phyloP scores from a whole-genome alignment of 2,888 invertebrate genomes.

The Mayetiola destructor region DNA sequence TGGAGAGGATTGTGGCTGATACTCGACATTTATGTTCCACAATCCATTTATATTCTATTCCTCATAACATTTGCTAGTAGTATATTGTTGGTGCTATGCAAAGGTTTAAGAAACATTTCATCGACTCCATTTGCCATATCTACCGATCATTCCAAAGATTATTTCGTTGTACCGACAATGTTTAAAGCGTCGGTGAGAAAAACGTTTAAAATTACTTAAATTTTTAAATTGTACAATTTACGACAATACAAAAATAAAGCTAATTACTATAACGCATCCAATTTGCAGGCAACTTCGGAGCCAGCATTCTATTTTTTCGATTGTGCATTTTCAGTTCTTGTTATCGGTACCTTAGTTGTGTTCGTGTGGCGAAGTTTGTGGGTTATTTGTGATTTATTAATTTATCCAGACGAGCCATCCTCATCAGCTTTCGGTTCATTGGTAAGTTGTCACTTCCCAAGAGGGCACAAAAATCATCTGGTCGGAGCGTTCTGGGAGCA shows the following conservation, averaged over 20 bases:
- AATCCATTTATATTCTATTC: slow-evolving; percentile 45
- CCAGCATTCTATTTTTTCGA: slow-evolving; percentile 63
- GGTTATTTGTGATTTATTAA: slow-evolving; percentile 63
- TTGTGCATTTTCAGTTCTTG: slow-evolving; percentile 70
- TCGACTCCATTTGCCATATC: slow-evolving; percentile 69
- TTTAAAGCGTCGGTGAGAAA: slow-evolving; percentile 67
- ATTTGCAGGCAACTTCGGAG: slow-evolving; percentile 40
- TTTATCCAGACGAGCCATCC: slow-evolving; percentile 55
- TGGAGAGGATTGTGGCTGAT: slow-evolving; percentile 73
- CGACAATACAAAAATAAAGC: background rate
- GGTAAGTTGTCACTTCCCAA: slow-evolving; percentile 53
- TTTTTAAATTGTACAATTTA: background rate
- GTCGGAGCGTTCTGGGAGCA: too few species aligned
- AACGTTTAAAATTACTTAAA: background rate
- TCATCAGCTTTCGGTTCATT: slow-evolving; percentile 64
- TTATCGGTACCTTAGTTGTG: slow-evolving; percentile 72
- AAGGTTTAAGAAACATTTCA: slow-evolving; percentile 61
- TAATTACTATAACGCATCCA: background rate
- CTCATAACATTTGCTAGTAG: slow-evolving; percentile 51
- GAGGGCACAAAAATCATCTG: too few species aligned
- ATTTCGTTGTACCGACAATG: slow-evolving; percentile 75
- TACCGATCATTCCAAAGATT: slow-evolving; percentile 58
- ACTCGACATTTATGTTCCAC: slow-evolving; percentile 53
- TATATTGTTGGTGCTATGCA: slow-evolving; percentile 50
- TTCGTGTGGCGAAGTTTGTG: slow-evolving; percentile 81